Evolutionary conservation across 1,140 invertebrate genomes (phyloP), one percentile per base, ranked within the genome.

Genomic region (Trypoxylus dichotomus): DNA sequence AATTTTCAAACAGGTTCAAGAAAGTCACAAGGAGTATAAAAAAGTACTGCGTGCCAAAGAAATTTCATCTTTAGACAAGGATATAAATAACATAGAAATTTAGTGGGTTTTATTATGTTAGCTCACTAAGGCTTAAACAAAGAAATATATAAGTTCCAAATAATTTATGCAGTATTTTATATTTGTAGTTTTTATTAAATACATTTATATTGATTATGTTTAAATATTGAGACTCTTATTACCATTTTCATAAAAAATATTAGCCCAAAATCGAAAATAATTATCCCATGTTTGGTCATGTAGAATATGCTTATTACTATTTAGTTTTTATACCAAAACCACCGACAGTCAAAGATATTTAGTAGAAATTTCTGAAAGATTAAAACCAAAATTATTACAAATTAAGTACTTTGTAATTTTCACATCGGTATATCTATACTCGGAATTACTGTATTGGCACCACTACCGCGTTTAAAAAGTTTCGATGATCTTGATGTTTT

Each of bases 1-100:
- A 74, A 90, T 93, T 85, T 94, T 94, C 83, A 87, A 90, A 58
- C 81, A 83, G 68, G 88, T 93, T 47, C 93, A 94, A 86, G 89
- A 92, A 68, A 89, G 88, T 77, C 91, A 93, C 79, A 88, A 89
- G 79, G 88, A 89, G 75, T 88, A 89, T 29, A 92, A 91, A 83
- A 88, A 88, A 79, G 54, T 71, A 15, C 24, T 71, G 21, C 79
- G 79, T 80, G 13, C 81, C 80, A 79, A 85, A 85, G 80, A 83
- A 78, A 58, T 79, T 11, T 75, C 74, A 25, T 42, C 71, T 3
- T 42, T 73, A 32, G 37, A 73, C 37, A 73, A 41, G n/a, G 71
- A 73, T 73, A 73, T 73, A 21, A 32, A 5, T 37, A 73, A 73
- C 8, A n/a, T 68, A 68, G 63, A 68, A 27, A 68, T 68, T 13